Evolutionary conservation across 2,113 vertebrate species (phyloP), one percentile per base, ranked within the genome.

Genomic region (Addax nasomaculatus): DNA sequence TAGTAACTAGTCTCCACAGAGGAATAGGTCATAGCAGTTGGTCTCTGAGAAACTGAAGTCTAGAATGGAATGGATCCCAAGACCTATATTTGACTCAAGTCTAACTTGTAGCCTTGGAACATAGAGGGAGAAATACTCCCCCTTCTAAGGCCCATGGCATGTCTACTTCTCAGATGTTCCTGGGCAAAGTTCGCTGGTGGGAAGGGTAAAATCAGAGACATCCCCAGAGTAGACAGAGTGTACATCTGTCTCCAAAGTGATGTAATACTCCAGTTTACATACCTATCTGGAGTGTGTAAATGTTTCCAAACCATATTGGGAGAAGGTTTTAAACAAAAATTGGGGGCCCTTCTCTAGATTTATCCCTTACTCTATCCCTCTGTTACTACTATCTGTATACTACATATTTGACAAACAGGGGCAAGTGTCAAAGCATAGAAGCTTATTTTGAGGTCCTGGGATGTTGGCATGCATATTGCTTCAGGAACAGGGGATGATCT

Each of bases 211-310:
- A 58, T 94, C 93, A 45, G 64, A 96, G 85, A 90, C 29, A 60
- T 89, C 39, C 51, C 85, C 27, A 60, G 79, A 93, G 80, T 88
- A 98, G 95, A 96, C n/a, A 94, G 67, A 93, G 30, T 80, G n/a
- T 97, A 90, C 96, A 96, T 97, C 96, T 98, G 95, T 96, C 83
- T 85, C 90, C 92, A 97, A 95, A 95, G 81, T 97, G 94, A 98
- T 95, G 84, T 97, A 91, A 98, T 85, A 93, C 96, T 96, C 64
- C 90, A 97, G 97, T 96, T 96, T 96, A 95, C 97, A 97, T 96
- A 96, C 84, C 94, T 97, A 87, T 95, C 85, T 92, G 47, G n/a
- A 96, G 80, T 92, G 85, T 5, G 10, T 97, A 95, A 98, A 96
- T 85, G 49, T 98, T 98, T 98, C 92, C 94, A 96, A 96, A 95